These are phyloP conservation scores for Tapirus terrestris DNA, from an alignment of 2,113 vertebrate species.

Conservation along the genomic window DNA sequence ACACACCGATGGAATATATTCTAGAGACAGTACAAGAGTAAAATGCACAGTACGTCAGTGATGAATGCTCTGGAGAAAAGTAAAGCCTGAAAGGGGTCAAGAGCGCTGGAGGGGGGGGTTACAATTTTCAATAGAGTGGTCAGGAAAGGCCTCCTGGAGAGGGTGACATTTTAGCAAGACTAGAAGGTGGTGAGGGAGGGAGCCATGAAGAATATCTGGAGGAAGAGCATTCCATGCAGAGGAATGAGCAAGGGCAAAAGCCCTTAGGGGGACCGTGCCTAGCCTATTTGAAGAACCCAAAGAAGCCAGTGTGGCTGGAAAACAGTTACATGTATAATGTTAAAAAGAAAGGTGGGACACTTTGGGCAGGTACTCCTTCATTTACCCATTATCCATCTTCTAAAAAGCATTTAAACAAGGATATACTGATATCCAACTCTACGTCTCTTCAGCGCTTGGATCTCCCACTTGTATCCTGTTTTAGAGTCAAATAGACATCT, in stretches of 20 bases:
- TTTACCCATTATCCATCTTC: neutral
- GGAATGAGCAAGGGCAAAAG: neutral
- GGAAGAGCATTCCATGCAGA: neutral
- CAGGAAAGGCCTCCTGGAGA: neutral
- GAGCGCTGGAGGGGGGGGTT: neutral
- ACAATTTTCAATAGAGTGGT: neutral
- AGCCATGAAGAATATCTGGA: neutral
- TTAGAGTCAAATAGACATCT: neutral
- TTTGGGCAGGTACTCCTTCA: neutral
- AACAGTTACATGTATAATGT: neutral
- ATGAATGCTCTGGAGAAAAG: neutral
- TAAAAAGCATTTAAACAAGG: neutral
- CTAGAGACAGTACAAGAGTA: neutral
- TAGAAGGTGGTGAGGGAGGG: neutral
- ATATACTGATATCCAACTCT: neutral
- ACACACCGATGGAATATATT: neutral
- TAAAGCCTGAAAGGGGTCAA: neutral
- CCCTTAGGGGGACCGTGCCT: neutral
- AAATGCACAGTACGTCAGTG: neutral
- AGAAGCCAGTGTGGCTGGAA: neutral
- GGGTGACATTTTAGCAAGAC: neutral
- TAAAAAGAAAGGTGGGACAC: neutral
- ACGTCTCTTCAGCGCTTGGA: neutral
- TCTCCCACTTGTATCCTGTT: neutral
- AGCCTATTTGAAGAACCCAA: neutral